Conservation (phyloP, 2,113 vertebrate genomes). For the Leptobrachium ailaonicum region DNA sequence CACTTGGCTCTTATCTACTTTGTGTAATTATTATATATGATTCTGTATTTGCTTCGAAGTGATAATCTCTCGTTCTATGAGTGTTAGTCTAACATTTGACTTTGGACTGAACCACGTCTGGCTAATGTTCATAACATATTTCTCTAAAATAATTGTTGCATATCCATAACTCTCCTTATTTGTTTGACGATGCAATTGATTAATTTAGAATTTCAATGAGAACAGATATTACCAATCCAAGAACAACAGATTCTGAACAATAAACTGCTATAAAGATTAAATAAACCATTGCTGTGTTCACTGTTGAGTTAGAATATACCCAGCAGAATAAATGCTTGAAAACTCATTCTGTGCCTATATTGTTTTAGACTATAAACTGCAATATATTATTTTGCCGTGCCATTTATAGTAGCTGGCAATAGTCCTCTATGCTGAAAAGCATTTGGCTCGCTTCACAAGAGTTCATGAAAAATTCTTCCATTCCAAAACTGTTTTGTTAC, state of each 20-base stretch:
- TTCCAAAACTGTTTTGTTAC: constrained; percentile 27
- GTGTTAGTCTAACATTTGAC: too few species aligned
- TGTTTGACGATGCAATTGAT: not conserved
- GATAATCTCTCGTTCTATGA: too few species aligned
- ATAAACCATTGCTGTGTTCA: not conserved
- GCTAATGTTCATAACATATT: too few species aligned
- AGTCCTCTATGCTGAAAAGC: constrained; percentile 36
- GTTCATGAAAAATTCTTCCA: constrained; percentile 19
- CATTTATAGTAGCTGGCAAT: constrained; percentile 30
- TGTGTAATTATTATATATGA: too few species aligned
- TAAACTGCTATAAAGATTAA: not conserved
- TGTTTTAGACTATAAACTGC: constrained; percentile 26
- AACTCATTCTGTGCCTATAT: not conserved
- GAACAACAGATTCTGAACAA: not conserved
- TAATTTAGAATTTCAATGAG: not conserved
- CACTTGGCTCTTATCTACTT: too few species aligned
- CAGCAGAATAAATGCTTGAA: not conserved
- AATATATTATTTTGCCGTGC: constrained; percentile 8
- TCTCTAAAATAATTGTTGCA: too few species aligned
- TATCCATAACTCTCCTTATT: too few species aligned
- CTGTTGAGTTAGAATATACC: not conserved
- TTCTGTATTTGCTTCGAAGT: too few species aligned
- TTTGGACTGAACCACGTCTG: too few species aligned
- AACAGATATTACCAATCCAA: too few species aligned
- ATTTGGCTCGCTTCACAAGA: constrained; percentile 30